These are phyloP conservation scores for Psittacula echo DNA, from an alignment of 2,797 vertebrate genomes.

Conservation along the genomic window DNA sequence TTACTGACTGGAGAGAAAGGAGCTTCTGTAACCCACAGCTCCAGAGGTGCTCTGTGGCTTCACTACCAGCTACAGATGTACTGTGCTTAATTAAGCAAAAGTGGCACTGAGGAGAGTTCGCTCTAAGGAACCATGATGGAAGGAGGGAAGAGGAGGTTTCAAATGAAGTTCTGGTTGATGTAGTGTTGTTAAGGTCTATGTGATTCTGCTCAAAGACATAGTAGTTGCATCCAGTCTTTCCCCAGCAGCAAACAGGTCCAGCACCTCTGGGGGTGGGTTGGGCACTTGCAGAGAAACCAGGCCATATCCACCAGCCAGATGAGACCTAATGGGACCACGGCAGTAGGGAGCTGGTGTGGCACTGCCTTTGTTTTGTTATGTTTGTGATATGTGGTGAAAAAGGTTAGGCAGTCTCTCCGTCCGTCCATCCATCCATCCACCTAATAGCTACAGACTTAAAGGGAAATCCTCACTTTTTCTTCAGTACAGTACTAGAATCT, in stretches of 20 bases:
- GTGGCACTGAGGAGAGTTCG: not conserved
- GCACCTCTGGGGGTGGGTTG: not conserved
- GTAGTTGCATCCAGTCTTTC: rapidly evolving
- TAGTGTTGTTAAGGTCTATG: not conserved
- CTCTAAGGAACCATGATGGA: not conserved
- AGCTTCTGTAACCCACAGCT: too few relatives aligned
- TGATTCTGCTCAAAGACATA: not conserved
- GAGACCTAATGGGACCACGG: not conserved
- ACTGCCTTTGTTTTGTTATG: not conserved
- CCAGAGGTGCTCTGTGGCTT: rapidly evolving
- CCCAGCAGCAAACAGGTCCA: not conserved
- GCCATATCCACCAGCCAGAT: not conserved
- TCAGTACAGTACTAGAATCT: not conserved
- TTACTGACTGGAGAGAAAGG: not conserved
- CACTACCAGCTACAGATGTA: not conserved
- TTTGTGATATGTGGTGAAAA: not conserved
- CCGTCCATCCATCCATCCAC: not conserved
- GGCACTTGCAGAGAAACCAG: not conserved
- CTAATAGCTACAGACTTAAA: not conserved
- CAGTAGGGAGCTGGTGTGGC: not conserved
- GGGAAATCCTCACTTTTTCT: not conserved
- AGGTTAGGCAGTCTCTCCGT: too few relatives aligned
- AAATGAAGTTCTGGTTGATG: not conserved
- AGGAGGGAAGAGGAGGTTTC: not conserved
- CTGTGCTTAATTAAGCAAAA: not conserved